Base-by-base conservation (phyloP, 2,797 vertebrate genomes). In the Danio kyathit region DNA sequence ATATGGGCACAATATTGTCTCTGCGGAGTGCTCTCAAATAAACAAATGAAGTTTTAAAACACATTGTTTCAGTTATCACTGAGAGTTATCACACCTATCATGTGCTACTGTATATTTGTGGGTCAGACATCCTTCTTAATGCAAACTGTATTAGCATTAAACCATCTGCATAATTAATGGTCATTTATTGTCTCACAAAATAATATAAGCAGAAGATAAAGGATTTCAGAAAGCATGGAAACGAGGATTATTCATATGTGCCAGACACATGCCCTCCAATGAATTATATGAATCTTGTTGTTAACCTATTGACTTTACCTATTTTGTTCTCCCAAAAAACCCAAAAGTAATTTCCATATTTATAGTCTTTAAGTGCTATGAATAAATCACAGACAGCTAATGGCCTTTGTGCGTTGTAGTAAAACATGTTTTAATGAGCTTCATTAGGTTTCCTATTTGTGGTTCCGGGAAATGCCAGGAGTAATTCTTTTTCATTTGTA, bases 331-430 rank as follows among this genome's bases (percentile, higher is more conserved):
- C 83, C 84, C 79, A 86, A 83, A 92, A 91, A 91, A 91, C 87
- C 88, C 88, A 89, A 74, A 77, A 89, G 84, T 84, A 88, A 91
- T 93, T 92, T 92, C 88, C 90, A 93, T 92, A 92, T 91, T 93
- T 90, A 92, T 91, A 89, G 91, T 90, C 86, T 89, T 87, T 82
- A 77, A 85, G 83, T 84, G 84, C 74, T 82, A 84, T 91, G 88
- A 91, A 93, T 93, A 92, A 93, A 92, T 93, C 91, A 92, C 86
- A 90, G 86, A 84, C 85, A 86, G 89, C 88, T 92, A 93, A 92
- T 91, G 90, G 90, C 88, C 83, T 89, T 90, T 85, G 86, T 88
- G 87, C 88, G 85, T 90, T 87, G 87, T 91, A 87, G 90, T 92
- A 92, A 92, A 90, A 91, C 89, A 89, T 88, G 64, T 87, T 89